A percentile compares a stretch with the other conserved stretches of the same genome.
Evolutionary conservation across 2,113 vertebrate genomes (phyloP).

Genomic region (Oncorhynchus keta): DNA sequence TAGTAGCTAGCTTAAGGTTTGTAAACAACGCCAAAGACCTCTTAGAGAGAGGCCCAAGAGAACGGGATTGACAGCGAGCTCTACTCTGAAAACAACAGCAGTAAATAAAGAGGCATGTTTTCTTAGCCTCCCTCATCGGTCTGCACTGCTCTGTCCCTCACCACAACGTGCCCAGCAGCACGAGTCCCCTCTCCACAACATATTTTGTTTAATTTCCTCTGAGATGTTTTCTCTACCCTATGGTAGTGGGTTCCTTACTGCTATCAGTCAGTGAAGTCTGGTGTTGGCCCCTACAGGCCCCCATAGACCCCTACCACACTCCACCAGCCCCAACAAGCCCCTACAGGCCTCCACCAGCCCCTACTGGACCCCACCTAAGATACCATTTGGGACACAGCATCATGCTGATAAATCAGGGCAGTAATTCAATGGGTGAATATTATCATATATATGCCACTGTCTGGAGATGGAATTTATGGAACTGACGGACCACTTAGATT

Average conservation of each 20-base stretch:
- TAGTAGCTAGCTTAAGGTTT: too few species aligned
- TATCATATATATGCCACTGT: constrained; percentile 16
- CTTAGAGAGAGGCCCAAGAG: too few species aligned
- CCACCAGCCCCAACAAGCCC: too few species aligned
- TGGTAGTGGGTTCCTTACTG: not conserved
- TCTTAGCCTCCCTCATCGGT: constrained; percentile 3
- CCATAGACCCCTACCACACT: not conserved
- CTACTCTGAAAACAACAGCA: too few species aligned
- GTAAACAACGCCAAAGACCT: too few species aligned
- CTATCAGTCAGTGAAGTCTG: constrained; percentile 12
- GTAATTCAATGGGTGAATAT: constrained; percentile 6
- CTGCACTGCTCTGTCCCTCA: not conserved
- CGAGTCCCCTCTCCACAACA: constrained; percentile 5
- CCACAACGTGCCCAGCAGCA: not conserved
- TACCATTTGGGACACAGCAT: constrained; percentile 1
- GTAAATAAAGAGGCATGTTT: constrained; percentile 28
- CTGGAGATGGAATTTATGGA: constrained; percentile 30
- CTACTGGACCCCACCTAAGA: not conserved
- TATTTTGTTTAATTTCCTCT: constrained; percentile 47
- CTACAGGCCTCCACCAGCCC: not conserved
- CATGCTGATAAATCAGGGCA: constrained; percentile 28
- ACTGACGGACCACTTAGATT: not conserved
- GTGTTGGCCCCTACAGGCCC: too few species aligned
- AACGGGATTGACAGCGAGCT: too few species aligned
- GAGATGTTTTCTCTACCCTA: constrained; percentile 21